Conservation (phyloP, 2,797 vertebrate genomes). For the Chloroceryle inda region DNA sequence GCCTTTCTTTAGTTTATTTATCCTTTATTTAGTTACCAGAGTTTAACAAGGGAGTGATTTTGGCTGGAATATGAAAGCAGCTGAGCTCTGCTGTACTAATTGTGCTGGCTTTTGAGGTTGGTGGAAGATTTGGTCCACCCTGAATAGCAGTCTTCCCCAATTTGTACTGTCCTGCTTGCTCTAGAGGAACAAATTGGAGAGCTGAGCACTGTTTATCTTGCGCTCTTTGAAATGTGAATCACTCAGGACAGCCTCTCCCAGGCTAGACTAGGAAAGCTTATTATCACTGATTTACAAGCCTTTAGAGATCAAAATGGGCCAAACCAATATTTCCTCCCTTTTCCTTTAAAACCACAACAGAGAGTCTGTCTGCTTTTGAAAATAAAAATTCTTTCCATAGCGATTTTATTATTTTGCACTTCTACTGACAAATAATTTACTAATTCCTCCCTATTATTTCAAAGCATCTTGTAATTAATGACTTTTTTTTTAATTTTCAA, state of each 20-base stretch:
- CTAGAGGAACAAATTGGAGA: slow-evolving; percentile 18
- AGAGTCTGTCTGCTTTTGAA: slow-evolving; percentile 59
- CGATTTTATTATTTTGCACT: slow-evolving; percentile 59
- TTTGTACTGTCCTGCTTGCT: slow-evolving; percentile 17
- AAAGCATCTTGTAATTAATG: not conserved
- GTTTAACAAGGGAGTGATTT: slow-evolving; percentile 42
- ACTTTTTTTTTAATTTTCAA: not conserved
- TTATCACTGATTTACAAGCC: slow-evolving; percentile 75
- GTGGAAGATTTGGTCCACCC: slow-evolving; percentile 36
- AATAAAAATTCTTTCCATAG: slow-evolving; percentile 68
- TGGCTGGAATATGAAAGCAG: slow-evolving; percentile 62
- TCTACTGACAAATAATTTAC: slow-evolving; percentile 45
- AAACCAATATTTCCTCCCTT: slow-evolving; percentile 69
- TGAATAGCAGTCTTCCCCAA: slow-evolving; percentile 38
- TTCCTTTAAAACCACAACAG: slow-evolving; percentile 66
- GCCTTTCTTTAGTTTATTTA: slow-evolving; percentile 62
- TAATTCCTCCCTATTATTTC: slow-evolving; percentile 33
- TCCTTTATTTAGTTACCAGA: slow-evolving; percentile 51
- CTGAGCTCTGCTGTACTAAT: not conserved
- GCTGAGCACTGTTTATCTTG: not conserved
- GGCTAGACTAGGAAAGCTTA: slow-evolving; percentile 62
- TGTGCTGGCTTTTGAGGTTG: slow-evolving; percentile 52
- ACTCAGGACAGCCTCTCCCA: slow-evolving; percentile 56
- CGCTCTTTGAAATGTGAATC: slow-evolving; percentile 71
- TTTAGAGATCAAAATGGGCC: slow-evolving; percentile 71